phyloP scores from a whole-genome alignment of 92 coral and sea anemone species.

The Paragorgia papillata region DNA sequence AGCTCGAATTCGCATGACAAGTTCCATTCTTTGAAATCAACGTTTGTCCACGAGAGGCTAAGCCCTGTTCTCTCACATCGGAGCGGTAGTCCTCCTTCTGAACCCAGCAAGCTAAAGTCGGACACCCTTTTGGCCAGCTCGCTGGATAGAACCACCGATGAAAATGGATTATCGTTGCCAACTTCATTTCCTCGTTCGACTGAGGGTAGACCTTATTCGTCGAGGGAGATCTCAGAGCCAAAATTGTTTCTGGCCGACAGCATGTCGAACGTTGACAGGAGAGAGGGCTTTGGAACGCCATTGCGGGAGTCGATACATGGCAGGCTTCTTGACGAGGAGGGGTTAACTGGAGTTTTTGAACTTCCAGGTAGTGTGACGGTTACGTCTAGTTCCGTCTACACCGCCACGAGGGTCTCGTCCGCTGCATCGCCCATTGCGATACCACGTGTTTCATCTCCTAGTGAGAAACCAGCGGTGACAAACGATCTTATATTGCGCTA shows the following conservation, averaged over 20 bases:
- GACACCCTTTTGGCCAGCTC: neutral
- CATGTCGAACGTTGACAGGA: neutral
- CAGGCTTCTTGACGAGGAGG: neutral
- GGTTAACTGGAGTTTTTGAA: neutral
- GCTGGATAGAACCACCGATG: neutral
- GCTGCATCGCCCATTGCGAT: neutral
- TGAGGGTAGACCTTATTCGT: neutral
- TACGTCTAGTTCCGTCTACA: neutral
- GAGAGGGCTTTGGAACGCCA: neutral
- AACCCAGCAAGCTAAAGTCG: neutral
- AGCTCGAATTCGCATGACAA: neutral
- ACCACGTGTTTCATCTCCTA: neutral
- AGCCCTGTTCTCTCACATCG: neutral
- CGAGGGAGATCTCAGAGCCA: neutral
- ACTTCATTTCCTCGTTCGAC: neutral
- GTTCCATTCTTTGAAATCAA: neutral
- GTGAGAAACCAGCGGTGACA: neutral
- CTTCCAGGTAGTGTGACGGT: neutral
- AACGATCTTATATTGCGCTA: slow-evolving; percentile 5
- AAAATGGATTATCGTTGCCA: neutral
- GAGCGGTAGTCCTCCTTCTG: neutral
- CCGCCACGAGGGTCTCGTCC: neutral
- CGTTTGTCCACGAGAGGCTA: neutral
- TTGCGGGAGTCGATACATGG: neutral
- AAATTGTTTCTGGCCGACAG: neutral